Base-by-base conservation (phyloP, 2,113 vertebrate genomes). In the Ptilorrhoa leucosticta region DNA sequence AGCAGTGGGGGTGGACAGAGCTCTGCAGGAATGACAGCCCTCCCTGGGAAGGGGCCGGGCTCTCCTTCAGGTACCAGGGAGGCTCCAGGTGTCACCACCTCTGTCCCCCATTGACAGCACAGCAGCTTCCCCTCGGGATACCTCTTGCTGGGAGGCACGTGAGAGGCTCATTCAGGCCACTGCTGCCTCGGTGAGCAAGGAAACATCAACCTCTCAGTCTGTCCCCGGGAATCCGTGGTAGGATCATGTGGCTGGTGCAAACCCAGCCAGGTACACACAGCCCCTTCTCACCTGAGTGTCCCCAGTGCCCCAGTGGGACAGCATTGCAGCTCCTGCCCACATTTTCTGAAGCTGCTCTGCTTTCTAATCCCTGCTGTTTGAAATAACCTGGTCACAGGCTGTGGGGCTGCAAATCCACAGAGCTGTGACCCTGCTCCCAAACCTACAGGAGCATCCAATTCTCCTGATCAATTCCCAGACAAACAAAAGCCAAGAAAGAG, bases 31-130 rank as follows among this genome's bases (percentile, higher is more conserved):
- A 8, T 11, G 16, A 15, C 40, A 80, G 58, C 70, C 64, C n/a
- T 27, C 44, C 5, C 9, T 21, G 27, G n/a, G 39, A 61, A 17
- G 47, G 40, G 19, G 57, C 40, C 0, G 0, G 40, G 35, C 16
- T 69, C 26, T 70, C 17, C 65, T 57, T 44, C 48, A 40, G n/a
- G 35, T 7, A 35, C 40, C 33, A 24, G 40, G 61, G 28, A 56
- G 39, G 40, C 63, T 82, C 21, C 54, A 60, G 69, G 23, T 33
- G 69, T 56, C 50, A 24, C 70, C 31, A 17, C 15, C 39, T 37
- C 28, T 47, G 54, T 37, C 20, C 42, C 40, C n/a, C 15, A 4
- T 0, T 2, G 8, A 5, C 28, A 54, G 27, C 18, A 21, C 17
- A 40, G 37, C 57, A 31, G 44, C 57, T 58, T 78, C 68, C 68